Conservation (phyloP, 2,113 vertebrate species). For the Naja naja region DNA sequence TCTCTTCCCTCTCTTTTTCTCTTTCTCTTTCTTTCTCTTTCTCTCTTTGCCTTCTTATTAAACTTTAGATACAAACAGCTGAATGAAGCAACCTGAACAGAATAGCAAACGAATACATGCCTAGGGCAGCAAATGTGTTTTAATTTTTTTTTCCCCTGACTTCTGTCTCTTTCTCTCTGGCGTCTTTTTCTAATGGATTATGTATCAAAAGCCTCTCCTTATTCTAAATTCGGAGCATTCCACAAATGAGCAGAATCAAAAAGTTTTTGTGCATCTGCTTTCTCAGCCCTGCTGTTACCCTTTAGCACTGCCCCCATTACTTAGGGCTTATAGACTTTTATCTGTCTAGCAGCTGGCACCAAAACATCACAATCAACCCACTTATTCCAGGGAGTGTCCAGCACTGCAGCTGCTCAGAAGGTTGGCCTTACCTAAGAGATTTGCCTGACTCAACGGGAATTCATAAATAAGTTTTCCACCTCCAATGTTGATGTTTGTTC, state of each 20-base stretch:
- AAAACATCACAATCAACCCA: constrained; percentile 40
- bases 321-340: constrained; percentile 40
- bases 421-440: constrained; percentile 1
- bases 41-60: constrained; percentile 1
- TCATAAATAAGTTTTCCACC: not conserved
- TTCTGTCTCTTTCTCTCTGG: not conserved
- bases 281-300: constrained; percentile 21
- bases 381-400: constrained; percentile 11
- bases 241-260: constrained; percentile 11
- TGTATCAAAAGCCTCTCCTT: constrained; percentile 18
- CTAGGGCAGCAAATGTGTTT: constrained; percentile 11
- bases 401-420: not conserved
- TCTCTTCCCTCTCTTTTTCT: not conserved
- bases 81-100: constrained; percentile 22
- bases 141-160: not conserved
- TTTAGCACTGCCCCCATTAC: constrained; percentile 13
- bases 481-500: not conserved
- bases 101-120: constrained; percentile 13
- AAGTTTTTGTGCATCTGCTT: constrained; percentile 15
- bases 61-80: constrained; percentile 14
- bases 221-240: constrained; percentile 15
- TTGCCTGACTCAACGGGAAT: not conserved
- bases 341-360: constrained; percentile 25
- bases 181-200: constrained; percentile 28
- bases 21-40: not conserved